phyloP scores from a whole-genome alignment of 2,797 vertebrate genomes.

The Apogon hyalosoma region DNA sequence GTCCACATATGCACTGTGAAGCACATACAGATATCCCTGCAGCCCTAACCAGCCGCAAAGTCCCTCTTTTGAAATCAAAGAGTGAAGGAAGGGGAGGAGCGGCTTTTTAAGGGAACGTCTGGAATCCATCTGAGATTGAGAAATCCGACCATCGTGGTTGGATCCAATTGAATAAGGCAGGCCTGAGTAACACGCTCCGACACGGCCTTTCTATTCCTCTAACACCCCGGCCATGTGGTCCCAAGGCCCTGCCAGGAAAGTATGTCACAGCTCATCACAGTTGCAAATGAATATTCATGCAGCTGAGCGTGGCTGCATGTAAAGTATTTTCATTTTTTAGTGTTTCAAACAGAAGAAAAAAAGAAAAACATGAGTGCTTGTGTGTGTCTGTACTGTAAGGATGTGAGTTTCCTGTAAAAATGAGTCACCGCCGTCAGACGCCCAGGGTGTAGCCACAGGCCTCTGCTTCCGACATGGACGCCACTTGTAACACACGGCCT shows the following conservation, averaged over 20 bases:
- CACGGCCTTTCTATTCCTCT: slow-evolving; percentile 79
- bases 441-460: slow-evolving; percentile 37
- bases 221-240: slow-evolving; percentile 84
- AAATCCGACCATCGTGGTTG: slow-evolving; percentile 70
- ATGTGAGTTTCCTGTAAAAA: slow-evolving; percentile 16
- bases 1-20: slow-evolving; percentile 30
- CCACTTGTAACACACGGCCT: slow-evolving; percentile 54
- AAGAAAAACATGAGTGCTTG: slow-evolving; percentile 3
- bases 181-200: slow-evolving; percentile 79
- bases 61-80: slow-evolving; percentile 63
- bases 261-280: slow-evolving; percentile 85
- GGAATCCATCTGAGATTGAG: slow-evolving; percentile 79
- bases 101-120: slow-evolving; percentile 65
- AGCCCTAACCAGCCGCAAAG: slow-evolving; percentile 30
- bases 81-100: slow-evolving; percentile 57
- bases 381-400: slow-evolving; percentile 13
- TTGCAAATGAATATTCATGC: slow-evolving; percentile 87
- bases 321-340: slow-evolving; percentile 61
- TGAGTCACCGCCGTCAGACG: slow-evolving; percentile 33
- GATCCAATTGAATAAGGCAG: slow-evolving; percentile 77
- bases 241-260: slow-evolving; percentile 76
- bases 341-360: slow-evolving; percentile 17
- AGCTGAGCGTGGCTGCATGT: slow-evolving; percentile 63
- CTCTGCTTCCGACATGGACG: slow-evolving; percentile 48
- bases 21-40: slow-evolving; percentile 9